phyloP scores from a whole-genome alignment of 2,113 vertebrate genomes.

The Beaufortia kweichowensis region DNA sequence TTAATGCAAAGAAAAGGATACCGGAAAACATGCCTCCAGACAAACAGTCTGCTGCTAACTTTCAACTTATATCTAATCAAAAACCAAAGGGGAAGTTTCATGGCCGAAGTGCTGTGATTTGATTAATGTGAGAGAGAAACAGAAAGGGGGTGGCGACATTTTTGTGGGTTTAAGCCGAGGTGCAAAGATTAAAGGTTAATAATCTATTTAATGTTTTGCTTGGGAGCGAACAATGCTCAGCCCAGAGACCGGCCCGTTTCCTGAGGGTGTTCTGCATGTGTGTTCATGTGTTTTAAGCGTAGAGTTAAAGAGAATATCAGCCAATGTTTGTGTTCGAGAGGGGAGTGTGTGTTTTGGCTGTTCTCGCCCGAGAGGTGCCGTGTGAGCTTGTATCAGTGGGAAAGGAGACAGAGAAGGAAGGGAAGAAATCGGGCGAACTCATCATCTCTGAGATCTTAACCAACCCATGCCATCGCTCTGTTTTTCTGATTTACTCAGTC shows the following conservation, averaged over 20 bases:
- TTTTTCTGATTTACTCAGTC: constrained; percentile 26
- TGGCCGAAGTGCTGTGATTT: constrained; percentile 3
- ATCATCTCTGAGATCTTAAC: constrained; percentile 50
- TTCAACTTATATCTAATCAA: constrained; percentile 6
- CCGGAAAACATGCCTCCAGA: background rate
- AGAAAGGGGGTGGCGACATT: constrained; percentile 49
- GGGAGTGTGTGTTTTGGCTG: constrained; percentile 64
- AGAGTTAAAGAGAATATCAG: constrained; percentile 50
- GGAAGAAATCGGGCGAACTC: constrained; percentile 49
- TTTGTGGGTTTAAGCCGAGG: constrained; percentile 56
- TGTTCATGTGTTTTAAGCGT: constrained; percentile 49
- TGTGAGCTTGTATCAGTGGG: constrained; percentile 44
- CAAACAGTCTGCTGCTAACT: background rate
- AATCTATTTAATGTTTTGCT: constrained; percentile 67
- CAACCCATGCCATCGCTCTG: constrained; percentile 26
- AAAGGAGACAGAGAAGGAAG: constrained; percentile 24
- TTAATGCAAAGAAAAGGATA: background rate
- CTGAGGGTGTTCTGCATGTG: constrained; percentile 54
- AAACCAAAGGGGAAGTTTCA: constrained; percentile 16
- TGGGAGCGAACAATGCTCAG: constrained; percentile 64
- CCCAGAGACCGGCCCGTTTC: constrained; percentile 64
- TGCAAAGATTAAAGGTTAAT: constrained; percentile 70
- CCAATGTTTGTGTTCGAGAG: constrained; percentile 61
- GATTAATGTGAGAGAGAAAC: constrained; percentile 42
- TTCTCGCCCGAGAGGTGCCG: constrained; percentile 26